Conservation (phyloP, 2,888 invertebrate genomes). For the Cryptocephalus moraei region DNA sequence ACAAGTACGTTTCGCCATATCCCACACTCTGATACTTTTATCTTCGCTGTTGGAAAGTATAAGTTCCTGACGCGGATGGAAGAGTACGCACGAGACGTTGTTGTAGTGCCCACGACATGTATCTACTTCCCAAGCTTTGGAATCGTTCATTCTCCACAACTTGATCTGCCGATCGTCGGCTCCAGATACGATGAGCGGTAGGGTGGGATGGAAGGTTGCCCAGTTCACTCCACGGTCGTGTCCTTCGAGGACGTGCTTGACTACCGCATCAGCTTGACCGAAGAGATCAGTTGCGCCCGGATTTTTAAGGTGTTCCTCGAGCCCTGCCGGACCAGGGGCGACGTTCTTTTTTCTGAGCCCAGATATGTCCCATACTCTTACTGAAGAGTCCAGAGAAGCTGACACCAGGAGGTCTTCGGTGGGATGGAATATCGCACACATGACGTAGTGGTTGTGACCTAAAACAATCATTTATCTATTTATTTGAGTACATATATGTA, state of each 20-base stretch:
- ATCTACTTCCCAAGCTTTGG: slow-evolving; percentile 98
- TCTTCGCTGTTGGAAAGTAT: slow-evolving; percentile 97
- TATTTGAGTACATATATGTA: too few species aligned
- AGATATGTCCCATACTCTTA: slow-evolving; percentile 98
- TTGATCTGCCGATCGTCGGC: slow-evolving; percentile 98
- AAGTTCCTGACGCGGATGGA: slow-evolving; percentile 94
- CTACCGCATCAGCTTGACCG: slow-evolving; percentile 88
- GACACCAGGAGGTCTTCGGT: slow-evolving; percentile 94
- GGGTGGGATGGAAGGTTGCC: slow-evolving; percentile 91
- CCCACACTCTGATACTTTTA: slow-evolving; percentile 97
- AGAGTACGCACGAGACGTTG: slow-evolving; percentile 95
- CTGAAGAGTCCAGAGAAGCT: slow-evolving; percentile 95
- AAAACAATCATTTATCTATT: too few species aligned
- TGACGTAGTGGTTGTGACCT: slow-evolving; percentile 97
- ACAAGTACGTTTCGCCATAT: slow-evolving; percentile 90
- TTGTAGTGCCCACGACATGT: slow-evolving; percentile 99
- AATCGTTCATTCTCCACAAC: slow-evolving; percentile 97
- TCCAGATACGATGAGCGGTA: slow-evolving; percentile 78
- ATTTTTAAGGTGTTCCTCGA: slow-evolving; percentile 80
- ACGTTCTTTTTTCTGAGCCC: slow-evolving; percentile 94
- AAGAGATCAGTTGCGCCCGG: slow-evolving; percentile 87
- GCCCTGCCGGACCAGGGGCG: slow-evolving; percentile 85
- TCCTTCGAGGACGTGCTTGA: slow-evolving; percentile 83
- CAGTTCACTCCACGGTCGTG: slow-evolving; percentile 98
- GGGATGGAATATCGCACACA: slow-evolving; percentile 98